Percentiles rank a stretch among this genome's conserved stretches.
Conservation (phyloP, 1,140 invertebrate species). For the Pteromalus puparum region DNA sequence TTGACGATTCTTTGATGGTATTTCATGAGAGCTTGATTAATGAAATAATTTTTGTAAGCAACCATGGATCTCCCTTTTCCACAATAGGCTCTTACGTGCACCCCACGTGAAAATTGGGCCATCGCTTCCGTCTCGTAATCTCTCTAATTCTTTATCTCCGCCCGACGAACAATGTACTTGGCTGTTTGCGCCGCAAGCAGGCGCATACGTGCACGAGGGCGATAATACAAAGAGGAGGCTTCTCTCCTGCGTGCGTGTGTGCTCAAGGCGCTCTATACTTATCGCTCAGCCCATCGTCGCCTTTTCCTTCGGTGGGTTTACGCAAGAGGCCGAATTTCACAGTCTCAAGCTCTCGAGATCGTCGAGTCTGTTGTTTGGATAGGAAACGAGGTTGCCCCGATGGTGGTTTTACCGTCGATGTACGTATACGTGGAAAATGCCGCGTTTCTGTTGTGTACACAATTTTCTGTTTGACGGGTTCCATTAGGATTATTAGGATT, state of each 20-base stretch:
- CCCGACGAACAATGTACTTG: not conserved
- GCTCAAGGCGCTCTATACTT: not conserved
- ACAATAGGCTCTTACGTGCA: no score
- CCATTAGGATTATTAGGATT: not conserved
- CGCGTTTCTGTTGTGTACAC: not conserved
- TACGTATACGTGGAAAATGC: no score
- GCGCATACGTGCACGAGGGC: not conserved
- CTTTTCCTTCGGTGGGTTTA: not conserved
- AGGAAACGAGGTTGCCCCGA: not conserved
- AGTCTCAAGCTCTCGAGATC: not conserved
- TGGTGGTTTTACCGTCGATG: no score
- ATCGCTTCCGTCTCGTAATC: not conserved
- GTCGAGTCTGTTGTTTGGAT: not conserved
- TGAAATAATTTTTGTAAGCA: no score
- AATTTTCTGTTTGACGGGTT: not conserved
- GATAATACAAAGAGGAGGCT: not conserved
- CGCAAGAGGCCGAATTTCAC: not conserved
- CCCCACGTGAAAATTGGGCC: not conserved
- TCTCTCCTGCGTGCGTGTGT: not conserved
- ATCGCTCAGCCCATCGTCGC: not conserved
- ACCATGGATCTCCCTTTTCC: no score
- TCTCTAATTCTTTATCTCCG: not conserved
- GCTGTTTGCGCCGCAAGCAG: not conserved
- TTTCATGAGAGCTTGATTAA: no score
- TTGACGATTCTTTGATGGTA: not conserved